Conservation (phyloP, 2,888 invertebrate genomes). For the Nematopogon swammerdamellus region DNA sequence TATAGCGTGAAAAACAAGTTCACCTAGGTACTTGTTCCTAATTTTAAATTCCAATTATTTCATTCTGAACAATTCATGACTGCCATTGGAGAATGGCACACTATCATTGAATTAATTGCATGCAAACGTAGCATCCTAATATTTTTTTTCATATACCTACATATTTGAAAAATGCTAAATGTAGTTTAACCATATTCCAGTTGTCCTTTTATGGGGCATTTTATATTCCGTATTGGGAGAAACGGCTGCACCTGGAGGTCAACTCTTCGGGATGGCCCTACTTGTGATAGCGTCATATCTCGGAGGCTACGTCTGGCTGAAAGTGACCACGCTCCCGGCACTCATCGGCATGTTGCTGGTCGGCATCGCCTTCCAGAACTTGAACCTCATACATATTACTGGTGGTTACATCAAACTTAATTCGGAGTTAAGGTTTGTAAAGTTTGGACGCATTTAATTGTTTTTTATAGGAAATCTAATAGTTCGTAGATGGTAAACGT, state of each 20-base stretch:
- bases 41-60: too few relatives aligned
- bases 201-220: constrained; percentile 65
- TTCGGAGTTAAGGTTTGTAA: constrained; percentile 60
- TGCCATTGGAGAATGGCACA: too few relatives aligned
- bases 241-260: constrained; percentile 62
- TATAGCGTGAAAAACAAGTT: too few relatives aligned
- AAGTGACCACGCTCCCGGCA: constrained; percentile 67
- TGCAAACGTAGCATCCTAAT: too few relatives aligned
- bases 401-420: constrained; percentile 60
- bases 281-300: constrained; percentile 67
- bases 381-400: constrained; percentile 59
- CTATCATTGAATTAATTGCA: too few relatives aligned
- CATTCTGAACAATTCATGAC: too few relatives aligned
- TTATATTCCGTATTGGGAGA: constrained; percentile 63
- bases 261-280: constrained; percentile 63
- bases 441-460: constrained; percentile 11
- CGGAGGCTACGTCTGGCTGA: constrained; percentile 66
- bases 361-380: constrained; percentile 66
- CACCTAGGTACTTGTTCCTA: too few relatives aligned
- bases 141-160: too few relatives aligned
- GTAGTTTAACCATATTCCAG: too few relatives aligned
- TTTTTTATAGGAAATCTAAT: too few relatives aligned
- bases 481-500: too few relatives aligned
- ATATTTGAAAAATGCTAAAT: too few relatives aligned
- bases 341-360: constrained; percentile 74